Evolutionary conservation across 2,888 invertebrate genomes (phyloP), one percentile per base, ranked within the genome.

Genomic region (Branchinecta sandiegonensis): DNA sequence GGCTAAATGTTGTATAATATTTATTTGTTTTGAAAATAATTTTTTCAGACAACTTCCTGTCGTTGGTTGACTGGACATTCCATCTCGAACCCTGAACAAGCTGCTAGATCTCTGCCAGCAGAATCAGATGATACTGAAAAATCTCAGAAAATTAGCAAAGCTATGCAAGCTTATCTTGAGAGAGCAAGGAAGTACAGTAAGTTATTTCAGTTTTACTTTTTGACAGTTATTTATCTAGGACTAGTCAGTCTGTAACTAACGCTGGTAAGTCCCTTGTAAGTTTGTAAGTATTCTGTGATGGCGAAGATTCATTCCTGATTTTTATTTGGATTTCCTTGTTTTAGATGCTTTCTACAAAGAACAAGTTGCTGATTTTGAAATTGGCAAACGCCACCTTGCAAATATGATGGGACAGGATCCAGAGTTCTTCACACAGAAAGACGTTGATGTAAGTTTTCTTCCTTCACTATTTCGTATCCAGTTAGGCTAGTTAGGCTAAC

Each of bases 361-460:
- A 71, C 86, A 93, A 78, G 81, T 83, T 67, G 78, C 83, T 12
- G 90, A 94, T 75, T 99, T 85, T 78, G 86, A 90, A 77, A 86
- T 94, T 75, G 99, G 99, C 14, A 92, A 89, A 77, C 82, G 95
- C 48, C 95, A 99, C 81, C 83, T 99, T 71, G 97, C 99, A 0
- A 96, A 95, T 77, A 99, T 99, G 86, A 99, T 99, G 97, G 96
- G 96, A 0, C 86, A 87, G 78, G 89, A 96, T 81, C 87, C 89
- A 0, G 89, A 93, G 75, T 85, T 83, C 1, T 91, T 97, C 76
- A 88, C 89, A 0, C 90, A 95, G 76, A 83, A 85, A 68, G 90
- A 94, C 77, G 83, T 96, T 47, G 85, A 94, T 79, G 89, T 90
- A 81, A 80, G 80, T 78, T 50, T 17, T 65, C 65, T 37, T 17